Evolutionary conservation across 2,888 invertebrate species (phyloP), one percentile per base, ranked within the genome.

Genomic region (Ichneumoninae sp.): DNA sequence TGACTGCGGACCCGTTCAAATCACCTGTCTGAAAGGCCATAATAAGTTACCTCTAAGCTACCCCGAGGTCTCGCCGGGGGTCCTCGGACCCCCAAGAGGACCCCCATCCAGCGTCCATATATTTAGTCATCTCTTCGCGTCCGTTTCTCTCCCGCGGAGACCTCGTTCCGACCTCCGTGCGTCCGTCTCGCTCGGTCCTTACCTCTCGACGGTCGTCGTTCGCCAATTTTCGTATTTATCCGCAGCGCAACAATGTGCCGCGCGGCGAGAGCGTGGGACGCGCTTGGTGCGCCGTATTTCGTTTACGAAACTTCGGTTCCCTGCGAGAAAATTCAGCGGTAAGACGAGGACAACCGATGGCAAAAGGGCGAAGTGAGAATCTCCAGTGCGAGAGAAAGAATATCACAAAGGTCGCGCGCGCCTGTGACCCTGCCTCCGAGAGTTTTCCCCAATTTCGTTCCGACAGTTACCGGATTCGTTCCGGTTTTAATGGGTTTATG

Each of bases 401-500:
- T 19, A 50, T 77, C 77, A 60, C 79, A 80, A 86, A 87, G 87
- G 89, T 90, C 89, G 88, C 89, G 87, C 89, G 90, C 70, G 81
- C 44, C 70, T 57, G 44, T 54, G 75, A 52, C 81, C 76, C 65
- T 76, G 76, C 13, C 70, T 75, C 60, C 50, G 68, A 80, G 76
- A 88, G 87, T 89, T 90, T 90, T 89, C 88, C 89, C 89, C 88
- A 90, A 90, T 91, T 91, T 90, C 84, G 83, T 80, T 84, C 44
- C 90, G 89, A 89, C 89, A 82, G 86, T 86, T 83, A 86, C 74
- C 86, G 22, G 86, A 91, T 92, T 92, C 91, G 93, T 92, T 91
- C 89, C 92, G 91, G 92, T 90, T 89, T 89, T 93, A 91, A 92
- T 92, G 90, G 92, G 89, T 92, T 93, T 91, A 92, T 90, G 90